Percentiles rank a stretch among this genome's conserved stretches.
phyloP scores from a whole-genome alignment of 2,797 vertebrate genomes.

The Falco berigora region DNA sequence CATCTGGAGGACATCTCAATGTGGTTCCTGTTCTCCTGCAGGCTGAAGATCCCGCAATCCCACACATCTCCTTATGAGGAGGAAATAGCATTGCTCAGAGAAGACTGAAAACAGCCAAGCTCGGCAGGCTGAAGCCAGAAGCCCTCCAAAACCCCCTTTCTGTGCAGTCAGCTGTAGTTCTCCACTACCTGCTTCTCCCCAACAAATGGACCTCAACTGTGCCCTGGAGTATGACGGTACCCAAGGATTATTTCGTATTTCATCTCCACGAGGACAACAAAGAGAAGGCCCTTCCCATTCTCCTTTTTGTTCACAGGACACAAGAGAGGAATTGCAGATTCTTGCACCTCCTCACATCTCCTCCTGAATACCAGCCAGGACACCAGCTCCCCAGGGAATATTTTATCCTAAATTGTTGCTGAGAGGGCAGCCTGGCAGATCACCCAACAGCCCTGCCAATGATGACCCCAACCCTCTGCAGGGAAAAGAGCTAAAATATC shows the following conservation, averaged over 20 bases:
- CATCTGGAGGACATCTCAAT: not conserved
- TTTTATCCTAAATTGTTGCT: not conserved
- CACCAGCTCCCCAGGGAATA: not conserved
- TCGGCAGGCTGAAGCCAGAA: not conserved
- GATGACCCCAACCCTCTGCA: not conserved
- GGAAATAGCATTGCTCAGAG: not conserved
- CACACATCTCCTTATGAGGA: not conserved
- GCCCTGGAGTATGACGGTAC: rapidly evolving
- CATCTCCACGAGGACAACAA: not conserved
- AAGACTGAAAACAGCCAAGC: not conserved
- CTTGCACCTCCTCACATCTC: not conserved
- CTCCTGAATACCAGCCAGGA: not conserved
- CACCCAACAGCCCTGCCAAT: not conserved
- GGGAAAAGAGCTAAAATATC: not conserved
- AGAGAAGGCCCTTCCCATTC: not conserved
- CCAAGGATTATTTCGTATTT: not conserved
- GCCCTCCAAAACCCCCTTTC: not conserved
- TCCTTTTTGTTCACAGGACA: not conserved
- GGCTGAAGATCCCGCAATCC: not conserved
- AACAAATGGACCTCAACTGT: not conserved
- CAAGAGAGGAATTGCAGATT: not conserved
- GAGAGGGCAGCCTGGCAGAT: not conserved
- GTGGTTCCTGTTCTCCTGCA: not conserved
- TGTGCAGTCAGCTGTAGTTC: not conserved
- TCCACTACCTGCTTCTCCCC: not conserved